Evolutionary conservation across 2,888 invertebrate genomes (phyloP).

Genomic region (Lithosia quadra): DNA sequence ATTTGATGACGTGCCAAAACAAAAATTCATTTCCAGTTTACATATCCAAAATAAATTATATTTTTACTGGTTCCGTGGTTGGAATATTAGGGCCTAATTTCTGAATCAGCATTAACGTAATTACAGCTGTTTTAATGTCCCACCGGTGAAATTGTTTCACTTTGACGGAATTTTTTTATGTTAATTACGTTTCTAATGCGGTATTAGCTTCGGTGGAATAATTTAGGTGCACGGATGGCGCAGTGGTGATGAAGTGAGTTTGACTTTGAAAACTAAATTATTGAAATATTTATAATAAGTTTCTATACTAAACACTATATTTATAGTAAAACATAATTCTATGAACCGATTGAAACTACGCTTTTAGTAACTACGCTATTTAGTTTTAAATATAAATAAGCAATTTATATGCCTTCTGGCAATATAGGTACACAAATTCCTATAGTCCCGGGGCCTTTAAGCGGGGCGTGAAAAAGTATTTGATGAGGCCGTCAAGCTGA

Average conservation of each 20-base stretch:
- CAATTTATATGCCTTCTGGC: too few species aligned
- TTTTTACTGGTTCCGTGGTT: neutral
- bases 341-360: too few species aligned
- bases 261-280: neutral
- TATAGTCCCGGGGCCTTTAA: too few species aligned
- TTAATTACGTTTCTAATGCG: neutral
- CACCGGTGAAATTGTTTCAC: constrained; percentile 2
- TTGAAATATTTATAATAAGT: too few species aligned
- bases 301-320: too few species aligned
- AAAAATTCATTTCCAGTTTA: neutral
- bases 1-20: too few species aligned
- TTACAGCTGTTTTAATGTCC: constrained; percentile 7
- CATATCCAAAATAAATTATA: neutral
- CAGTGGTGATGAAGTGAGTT: neutral
- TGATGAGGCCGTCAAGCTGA: too few species aligned
- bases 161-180: neutral
- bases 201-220: neutral
- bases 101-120: neutral
- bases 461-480: too few species aligned
- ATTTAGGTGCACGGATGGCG: neutral
- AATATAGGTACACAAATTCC: too few species aligned
- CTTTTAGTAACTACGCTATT: too few species aligned
- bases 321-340: too few species aligned
- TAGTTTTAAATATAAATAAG: too few species aligned
- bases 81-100: neutral